Conservation (phyloP, 2,888 invertebrate genomes). For the Heliconius cydno region DNA sequence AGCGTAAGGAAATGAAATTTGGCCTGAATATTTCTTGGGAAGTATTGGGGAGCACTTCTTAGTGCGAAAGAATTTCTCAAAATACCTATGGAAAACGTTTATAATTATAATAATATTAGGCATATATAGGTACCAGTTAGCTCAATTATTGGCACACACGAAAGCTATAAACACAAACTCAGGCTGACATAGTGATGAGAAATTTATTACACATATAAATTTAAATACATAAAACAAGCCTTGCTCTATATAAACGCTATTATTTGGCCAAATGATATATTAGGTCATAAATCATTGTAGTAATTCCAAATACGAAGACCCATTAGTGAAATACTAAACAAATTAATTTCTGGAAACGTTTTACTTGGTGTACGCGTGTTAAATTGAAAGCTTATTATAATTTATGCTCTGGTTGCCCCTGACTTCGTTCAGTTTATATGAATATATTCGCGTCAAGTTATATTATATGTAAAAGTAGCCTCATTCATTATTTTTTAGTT, state of each 20-base stretch:
- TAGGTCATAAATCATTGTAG: constrained; percentile 40
- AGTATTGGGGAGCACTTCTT: too few species aligned
- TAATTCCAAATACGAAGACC: constrained; percentile 43
- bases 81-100: too few species aligned
- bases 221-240: not conserved
- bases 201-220: not conserved
- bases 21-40: too few species aligned
- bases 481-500: not conserved
- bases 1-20: too few species aligned
- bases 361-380: constrained; percentile 19
- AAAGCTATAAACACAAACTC: not conserved
- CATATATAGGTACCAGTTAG: not conserved
- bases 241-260: constrained; percentile 1
- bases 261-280: constrained; percentile 13
- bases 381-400: constrained; percentile 26
- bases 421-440: not conserved
- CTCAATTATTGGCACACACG: not conserved
- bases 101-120: too few species aligned
- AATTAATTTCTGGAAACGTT: constrained; percentile 43
- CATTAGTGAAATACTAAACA: constrained; percentile 44
- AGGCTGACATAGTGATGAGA: not conserved
- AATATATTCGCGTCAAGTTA: not conserved
- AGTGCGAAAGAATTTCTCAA: too few species aligned
- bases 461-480: not conserved
- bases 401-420: constrained; percentile 27